phyloP scores from a whole-genome alignment of 2,888 invertebrate species.

The Acholoe squamosa region DNA sequence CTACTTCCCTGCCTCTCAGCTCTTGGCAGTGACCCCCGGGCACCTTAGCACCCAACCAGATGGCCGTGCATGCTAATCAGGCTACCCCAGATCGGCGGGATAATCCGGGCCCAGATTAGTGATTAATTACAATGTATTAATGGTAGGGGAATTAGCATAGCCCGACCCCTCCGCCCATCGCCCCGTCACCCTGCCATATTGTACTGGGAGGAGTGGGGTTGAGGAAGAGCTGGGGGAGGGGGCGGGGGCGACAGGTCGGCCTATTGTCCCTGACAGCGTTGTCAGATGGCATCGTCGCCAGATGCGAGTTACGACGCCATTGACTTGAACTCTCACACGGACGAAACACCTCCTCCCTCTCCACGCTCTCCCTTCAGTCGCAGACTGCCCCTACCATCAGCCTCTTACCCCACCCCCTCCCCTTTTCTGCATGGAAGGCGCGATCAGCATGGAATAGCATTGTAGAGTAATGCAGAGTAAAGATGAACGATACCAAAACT shows the following conservation, averaged over 20 bases:
- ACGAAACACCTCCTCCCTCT: background rate
- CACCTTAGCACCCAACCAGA: conserved; percentile 49
- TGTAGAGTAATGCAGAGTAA: no score
- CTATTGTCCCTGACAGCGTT: conserved; percentile 52
- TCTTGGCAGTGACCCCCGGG: background rate
- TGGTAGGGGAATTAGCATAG: conserved; percentile 57
- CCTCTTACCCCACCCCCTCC: no score
- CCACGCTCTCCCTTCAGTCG: background rate
- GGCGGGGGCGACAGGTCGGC: conserved; percentile 2
- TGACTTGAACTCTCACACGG: conserved; percentile 59
- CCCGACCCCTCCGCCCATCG: background rate
- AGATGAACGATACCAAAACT: no score
- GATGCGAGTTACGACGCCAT: conserved; percentile 33
- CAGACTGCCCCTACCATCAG: background rate
- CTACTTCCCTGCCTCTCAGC: background rate
- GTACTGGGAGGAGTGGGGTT: background rate
- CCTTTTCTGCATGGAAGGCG: no score
- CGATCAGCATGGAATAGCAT: no score
- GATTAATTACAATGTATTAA: conserved; percentile 61
- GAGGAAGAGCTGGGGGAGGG: background rate
- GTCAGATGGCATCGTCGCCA: conserved; percentile 50
- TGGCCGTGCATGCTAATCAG: conserved; percentile 60
- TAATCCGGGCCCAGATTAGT: conserved; percentile 54
- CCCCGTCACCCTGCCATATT: conserved; percentile 48
- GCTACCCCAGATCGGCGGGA: conserved; percentile 25